These are phyloP conservation scores for Kobus ellipsiprymnus DNA, from an alignment of 2,113 vertebrate genomes.

Conservation along the genomic window DNA sequence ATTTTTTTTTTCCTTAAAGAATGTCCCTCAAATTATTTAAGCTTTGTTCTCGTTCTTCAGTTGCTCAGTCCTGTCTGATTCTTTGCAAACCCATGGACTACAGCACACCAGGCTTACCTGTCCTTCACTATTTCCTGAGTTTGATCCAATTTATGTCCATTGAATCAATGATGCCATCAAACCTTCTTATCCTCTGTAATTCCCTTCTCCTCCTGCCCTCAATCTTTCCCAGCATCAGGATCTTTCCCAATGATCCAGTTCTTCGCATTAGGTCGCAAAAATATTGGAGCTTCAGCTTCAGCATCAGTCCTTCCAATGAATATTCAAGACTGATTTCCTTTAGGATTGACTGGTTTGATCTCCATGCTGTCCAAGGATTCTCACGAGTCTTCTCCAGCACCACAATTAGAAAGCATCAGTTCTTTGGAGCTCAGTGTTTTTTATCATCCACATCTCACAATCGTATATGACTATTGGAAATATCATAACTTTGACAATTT, in stretches of 20 bases:
- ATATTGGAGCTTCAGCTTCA: not conserved
- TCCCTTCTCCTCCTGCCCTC: not conserved
- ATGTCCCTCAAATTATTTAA: not conserved
- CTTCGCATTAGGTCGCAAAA: not conserved
- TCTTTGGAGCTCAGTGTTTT: not conserved
- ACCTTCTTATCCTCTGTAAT: not conserved
- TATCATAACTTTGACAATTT: not conserved
- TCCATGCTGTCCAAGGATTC: not conserved
- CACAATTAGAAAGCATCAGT: not conserved
- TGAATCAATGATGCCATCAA: not conserved
- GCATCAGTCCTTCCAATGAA: not conserved
- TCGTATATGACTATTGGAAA: not conserved
- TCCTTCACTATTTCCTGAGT: not conserved
- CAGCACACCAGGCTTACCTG: not conserved
- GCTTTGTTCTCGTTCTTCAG: not conserved
- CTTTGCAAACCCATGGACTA: not conserved
- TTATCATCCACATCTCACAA: not conserved
- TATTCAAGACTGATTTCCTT: not conserved
- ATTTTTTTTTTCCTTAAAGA: not conserved
- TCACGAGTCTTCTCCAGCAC: not conserved
- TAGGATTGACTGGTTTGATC: not conserved
- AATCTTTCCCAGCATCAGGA: not conserved
- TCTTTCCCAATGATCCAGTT: not conserved
- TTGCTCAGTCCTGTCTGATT: not conserved
- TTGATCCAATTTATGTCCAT: not conserved